Evolutionary conservation across 1,140 invertebrate species (phyloP), one percentile per base, ranked within the genome.

Genomic region (Littorina saxatilis): DNA sequence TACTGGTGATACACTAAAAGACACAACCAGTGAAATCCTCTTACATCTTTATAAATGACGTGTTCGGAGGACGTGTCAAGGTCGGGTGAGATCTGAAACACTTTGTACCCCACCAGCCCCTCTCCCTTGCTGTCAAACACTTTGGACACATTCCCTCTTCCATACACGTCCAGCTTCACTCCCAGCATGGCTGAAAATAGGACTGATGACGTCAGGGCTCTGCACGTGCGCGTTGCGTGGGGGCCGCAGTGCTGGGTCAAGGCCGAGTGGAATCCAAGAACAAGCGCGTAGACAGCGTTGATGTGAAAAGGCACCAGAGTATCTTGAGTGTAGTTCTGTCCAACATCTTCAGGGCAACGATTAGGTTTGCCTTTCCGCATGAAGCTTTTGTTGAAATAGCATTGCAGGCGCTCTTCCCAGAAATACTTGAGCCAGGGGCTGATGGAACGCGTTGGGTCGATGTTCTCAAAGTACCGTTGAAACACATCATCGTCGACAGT

Each of bases 51-150:
- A 27, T 61, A 32, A 7, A 61, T 35, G 9, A n/a, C 32, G 9
- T 35, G 0, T 27, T 50, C 55, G 1, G 35, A 23, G 3, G 74
- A 37, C 1, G 35, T n/a, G 4, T 20, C 15, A 2, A 32, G 5
- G 32, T 61, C 74, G 32, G 13, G 27, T n/a, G n/a, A 15, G 17
- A 79, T 27, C 27, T 79, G 77, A 40, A 79, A 23, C 43, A 79
- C 37, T 40, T 68, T 27, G 43, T 29, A 79, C 9, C 63, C 77
- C 35, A 66, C 37, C 37, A 66, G 23, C 39, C 61, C 77, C 15
- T 79, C 77, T 17, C 77, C 77, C 2, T 39, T 43, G 47, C 37
- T 29, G 43, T 79, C 77, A 68, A 79, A 79, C 37, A 68, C 77
- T 9, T 20, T 15, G 13, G 35, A 47, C 7, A 17, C 23, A 37